Evolutionary conservation across 2,888 invertebrate species (phyloP), one percentile per base, ranked within the genome.

Genomic region (Flabesymbios commensalis): DNA sequence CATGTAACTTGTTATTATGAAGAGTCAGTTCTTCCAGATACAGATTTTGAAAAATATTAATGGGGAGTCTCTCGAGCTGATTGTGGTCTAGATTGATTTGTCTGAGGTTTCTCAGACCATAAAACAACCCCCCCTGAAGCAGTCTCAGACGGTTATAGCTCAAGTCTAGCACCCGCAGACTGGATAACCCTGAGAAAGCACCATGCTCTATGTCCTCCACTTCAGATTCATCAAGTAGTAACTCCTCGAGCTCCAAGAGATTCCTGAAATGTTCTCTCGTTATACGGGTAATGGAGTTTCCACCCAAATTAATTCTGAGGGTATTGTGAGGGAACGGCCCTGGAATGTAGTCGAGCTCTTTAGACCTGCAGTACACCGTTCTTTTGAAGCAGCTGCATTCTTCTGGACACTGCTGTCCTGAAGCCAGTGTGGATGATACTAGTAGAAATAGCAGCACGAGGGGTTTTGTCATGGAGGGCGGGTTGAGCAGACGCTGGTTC

Each of bases 261-360:
- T 5, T n/a, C 3, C 57, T 59, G 32, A 67, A 62, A 2, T 29
- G 58, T 32, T 4, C 24, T 19, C 32, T 49, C 3, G 19, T 24
- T 22, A 65, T 1, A 19, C 10, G 24, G 14, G 47, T 17, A 14
- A 67, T 48, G 31, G 32, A 51, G 33, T 59, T 65, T 28, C 57
- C 4, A 5, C 42, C 45, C 19, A 58, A 51, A 26, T 65, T 60
- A 22, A 67, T 29, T 19, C 59, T 59, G 19, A 59, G 47, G 19
- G 60, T 59, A 54, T 64, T 57, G 1, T 4, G 19, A 7, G 67
- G 67, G 36, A 67, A 53, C 10, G 53, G 48, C 3, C n/a, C 19
- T 4, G 54, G 56, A 10, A 59, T 39, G 5, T 28, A 19, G 10
- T 47, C 29, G 5, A 57, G 55, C 14, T 47, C 22, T 45, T 53